Conservation (phyloP, 2,888 invertebrate species). For the Gibbula magus region DNA sequence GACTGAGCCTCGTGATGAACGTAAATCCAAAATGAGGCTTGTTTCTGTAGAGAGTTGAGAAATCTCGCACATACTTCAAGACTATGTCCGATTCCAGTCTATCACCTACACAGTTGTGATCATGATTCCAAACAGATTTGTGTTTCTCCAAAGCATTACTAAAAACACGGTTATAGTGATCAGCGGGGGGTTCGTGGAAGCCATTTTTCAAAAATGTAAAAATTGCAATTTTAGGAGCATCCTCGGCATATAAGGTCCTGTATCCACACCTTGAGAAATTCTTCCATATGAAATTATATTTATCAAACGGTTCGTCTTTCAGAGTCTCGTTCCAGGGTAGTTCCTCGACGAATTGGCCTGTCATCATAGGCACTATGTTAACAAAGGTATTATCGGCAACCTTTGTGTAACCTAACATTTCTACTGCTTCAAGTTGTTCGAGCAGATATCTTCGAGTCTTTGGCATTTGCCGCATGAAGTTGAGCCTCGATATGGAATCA, state of each 20-base stretch:
- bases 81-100: constrained; percentile 83
- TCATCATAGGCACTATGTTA: constrained; percentile 88
- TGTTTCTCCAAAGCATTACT: constrained; percentile 78
- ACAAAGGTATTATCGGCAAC: constrained; percentile 96
- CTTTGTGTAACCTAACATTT: constrained; percentile 92
- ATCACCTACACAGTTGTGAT: constrained; percentile 81
- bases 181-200: constrained; percentile 87
- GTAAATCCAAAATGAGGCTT: constrained; percentile 87
- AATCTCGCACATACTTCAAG: constrained; percentile 79
- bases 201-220: constrained; percentile 87
- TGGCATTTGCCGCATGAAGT: constrained; percentile 90
- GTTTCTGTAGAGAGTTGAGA: constrained; percentile 79
- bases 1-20: constrained; percentile 89
- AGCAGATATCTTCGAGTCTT: constrained; percentile 79
- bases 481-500: constrained; percentile 89
- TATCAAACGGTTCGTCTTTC: constrained; percentile 49
- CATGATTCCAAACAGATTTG: constrained; percentile 58
- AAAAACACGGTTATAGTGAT: constrained; percentile 88
- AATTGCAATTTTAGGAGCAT: constrained; percentile 85
- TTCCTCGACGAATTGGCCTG: constrained; percentile 49
- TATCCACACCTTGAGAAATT: constrained; percentile 85
- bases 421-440: constrained; percentile 82
- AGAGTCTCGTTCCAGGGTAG: constrained; percentile 50
- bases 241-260: constrained; percentile 88
- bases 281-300: constrained; percentile 88